Conservation (phyloP, 1,140 invertebrate genomes). For the Pseudoatta argentina region DNA sequence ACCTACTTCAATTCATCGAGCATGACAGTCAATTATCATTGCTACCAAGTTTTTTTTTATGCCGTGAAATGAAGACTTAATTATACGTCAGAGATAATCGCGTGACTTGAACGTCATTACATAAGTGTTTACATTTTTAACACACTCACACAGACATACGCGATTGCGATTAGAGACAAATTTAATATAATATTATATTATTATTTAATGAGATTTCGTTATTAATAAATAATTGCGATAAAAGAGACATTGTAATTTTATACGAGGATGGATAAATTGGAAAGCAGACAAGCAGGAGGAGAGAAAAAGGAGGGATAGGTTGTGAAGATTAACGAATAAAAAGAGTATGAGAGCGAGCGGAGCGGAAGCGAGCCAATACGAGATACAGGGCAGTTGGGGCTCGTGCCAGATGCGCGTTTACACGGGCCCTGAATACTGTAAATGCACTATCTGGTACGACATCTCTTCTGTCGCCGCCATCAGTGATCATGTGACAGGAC, state of each 20-base stretch:
- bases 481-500: constrained; percentile 66
- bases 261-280: neutral
- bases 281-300: neutral
- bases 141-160: neutral
- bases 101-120: constrained; percentile 31
- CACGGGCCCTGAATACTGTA: constrained; percentile 95
- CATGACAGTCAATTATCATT: neutral
- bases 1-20: neutral
- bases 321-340: constrained; percentile 64
- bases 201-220: neutral
- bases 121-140: constrained; percentile 55
- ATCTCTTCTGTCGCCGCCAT: constrained; percentile 88
- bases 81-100: constrained; percentile 12
- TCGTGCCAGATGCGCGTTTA: constrained; percentile 99
- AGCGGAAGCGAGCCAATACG: constrained; percentile 75
- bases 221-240: neutral
- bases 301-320: constrained; percentile 22
- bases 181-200: neutral
- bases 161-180: constrained; percentile 1
- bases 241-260: neutral
- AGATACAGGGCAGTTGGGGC: constrained; percentile 89
- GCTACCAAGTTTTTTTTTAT: neutral
- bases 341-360: constrained; percentile 46
- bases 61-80: neutral
- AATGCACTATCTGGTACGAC: constrained; percentile 99